Conservation (phyloP, 2,797 vertebrate genomes). For the Xiphorhynchus erythropygius region DNA sequence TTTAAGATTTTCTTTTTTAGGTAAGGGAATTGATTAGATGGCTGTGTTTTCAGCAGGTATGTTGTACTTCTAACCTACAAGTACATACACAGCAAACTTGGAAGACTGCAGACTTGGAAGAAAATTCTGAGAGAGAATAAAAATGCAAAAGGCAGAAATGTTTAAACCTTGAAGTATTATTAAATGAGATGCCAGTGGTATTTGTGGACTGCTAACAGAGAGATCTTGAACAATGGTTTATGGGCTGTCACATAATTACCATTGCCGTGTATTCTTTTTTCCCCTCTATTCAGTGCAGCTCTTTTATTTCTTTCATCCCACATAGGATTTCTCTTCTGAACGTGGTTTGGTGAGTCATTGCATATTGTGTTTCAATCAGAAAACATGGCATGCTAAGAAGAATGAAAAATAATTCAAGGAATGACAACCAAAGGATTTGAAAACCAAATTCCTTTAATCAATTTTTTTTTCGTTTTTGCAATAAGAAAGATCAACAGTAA, state of each 20-base stretch:
- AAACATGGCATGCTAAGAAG: background rate
- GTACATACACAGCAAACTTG: background rate
- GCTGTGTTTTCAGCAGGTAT: background rate
- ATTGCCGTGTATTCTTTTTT: background rate
- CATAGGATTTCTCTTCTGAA: background rate
- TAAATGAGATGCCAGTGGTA: background rate
- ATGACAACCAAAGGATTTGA: background rate
- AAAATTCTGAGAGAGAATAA: background rate
- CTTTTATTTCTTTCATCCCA: background rate
- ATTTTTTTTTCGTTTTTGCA: background rate
- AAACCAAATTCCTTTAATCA: background rate
- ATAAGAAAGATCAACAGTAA: background rate
- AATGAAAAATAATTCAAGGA: background rate
- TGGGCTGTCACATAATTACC: background rate
- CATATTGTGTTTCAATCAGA: background rate
- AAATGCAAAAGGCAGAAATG: background rate
- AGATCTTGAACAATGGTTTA: background rate
- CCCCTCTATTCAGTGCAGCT: background rate
- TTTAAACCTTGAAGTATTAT: background rate
- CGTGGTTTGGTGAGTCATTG: background rate
- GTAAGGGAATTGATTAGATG: background rate
- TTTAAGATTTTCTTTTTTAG: background rate
- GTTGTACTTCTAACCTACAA: background rate
- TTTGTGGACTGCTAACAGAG: background rate
- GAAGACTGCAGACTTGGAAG: background rate